phyloP scores from a whole-genome alignment of 2,888 invertebrate genomes.

The Pogonocherus hispidulus region DNA sequence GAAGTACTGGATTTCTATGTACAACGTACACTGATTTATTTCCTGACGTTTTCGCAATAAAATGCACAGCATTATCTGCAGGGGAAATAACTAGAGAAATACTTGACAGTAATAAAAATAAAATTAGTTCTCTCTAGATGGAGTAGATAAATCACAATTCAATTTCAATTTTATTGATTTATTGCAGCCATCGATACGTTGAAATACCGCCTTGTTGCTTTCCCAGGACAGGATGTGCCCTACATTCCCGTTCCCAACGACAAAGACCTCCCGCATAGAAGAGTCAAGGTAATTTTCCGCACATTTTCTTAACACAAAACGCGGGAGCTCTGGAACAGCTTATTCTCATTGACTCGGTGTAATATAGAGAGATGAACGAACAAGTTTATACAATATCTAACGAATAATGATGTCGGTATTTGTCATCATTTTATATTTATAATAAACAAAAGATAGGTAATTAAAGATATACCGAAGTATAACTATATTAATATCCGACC shows the following conservation, averaged over 20 bases:
- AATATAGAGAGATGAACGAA: not conserved
- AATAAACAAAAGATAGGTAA: no score
- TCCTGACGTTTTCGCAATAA: not conserved
- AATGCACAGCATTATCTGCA: not conserved
- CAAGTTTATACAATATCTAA: not conserved
- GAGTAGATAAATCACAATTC: conserved; percentile 54
- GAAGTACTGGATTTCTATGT: not conserved
- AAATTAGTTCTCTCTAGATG: conserved; percentile 45
- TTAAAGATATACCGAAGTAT: no score
- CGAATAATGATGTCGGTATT: not conserved
- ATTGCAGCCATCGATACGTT: conserved; percentile 38
- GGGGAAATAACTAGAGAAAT: conserved; percentile 10
- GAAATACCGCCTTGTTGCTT: conserved; percentile 28
- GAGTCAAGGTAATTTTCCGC: conserved; percentile 15
- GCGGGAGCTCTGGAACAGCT: not conserved
- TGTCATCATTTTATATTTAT: not conserved
- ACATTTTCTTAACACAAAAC: conserved; percentile 7
- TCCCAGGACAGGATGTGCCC: conserved; percentile 27
- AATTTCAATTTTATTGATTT: conserved; percentile 55
- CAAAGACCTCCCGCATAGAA: not conserved
- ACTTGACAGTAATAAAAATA: conserved; percentile 44
- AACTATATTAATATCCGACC: no score
- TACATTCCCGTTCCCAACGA: conserved; percentile 14
- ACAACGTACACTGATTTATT: not conserved
- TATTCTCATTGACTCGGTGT: not conserved